Evolutionary conservation across 2,888 invertebrate species (phyloP).

Genomic region (Hypolimnas misippus): DNA sequence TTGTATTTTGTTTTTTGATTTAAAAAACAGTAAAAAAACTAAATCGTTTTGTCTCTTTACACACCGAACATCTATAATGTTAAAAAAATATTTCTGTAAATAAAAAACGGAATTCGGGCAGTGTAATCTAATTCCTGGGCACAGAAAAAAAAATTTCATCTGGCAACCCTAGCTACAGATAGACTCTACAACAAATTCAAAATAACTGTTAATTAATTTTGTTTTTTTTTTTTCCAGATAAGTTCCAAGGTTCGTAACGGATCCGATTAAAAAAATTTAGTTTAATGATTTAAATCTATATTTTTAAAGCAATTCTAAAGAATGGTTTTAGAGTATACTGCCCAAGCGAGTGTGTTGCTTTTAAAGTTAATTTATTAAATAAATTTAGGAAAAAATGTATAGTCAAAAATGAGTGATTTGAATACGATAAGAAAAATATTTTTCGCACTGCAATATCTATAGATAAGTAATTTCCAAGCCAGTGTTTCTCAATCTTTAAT

Average conservation of each 20-base stretch:
- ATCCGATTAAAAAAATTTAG: conserved; percentile 25
- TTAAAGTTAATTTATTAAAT: conserved; percentile 29
- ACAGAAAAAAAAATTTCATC: no score
- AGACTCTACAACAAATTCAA: no score
- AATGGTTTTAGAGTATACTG: conserved; percentile 25
- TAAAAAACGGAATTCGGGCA: no score
- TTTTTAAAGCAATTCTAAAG: conserved; percentile 30
- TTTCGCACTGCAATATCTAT: conserved; percentile 24
- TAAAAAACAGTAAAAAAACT: no score
- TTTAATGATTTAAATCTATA: conserved; percentile 22
- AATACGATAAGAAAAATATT: conserved; percentile 21
- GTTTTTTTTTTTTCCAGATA: conserved; percentile 28
- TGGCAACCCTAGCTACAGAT: no score
- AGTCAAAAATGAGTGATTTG: conserved; percentile 19
- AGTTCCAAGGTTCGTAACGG: conserved; percentile 12
- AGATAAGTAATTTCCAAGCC: not conserved
- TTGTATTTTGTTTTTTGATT: no score
- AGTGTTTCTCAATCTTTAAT: conserved; percentile 22
- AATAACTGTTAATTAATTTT: no score
- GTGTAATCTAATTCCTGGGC: no score
- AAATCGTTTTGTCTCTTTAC: no score
- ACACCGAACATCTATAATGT: no score
- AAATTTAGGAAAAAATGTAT: conserved; percentile 17
- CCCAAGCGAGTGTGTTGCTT: conserved; percentile 39
- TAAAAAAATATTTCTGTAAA: no score